Conservation (phyloP, 1,140 invertebrate genomes). For the Orius insidiosus region DNA sequence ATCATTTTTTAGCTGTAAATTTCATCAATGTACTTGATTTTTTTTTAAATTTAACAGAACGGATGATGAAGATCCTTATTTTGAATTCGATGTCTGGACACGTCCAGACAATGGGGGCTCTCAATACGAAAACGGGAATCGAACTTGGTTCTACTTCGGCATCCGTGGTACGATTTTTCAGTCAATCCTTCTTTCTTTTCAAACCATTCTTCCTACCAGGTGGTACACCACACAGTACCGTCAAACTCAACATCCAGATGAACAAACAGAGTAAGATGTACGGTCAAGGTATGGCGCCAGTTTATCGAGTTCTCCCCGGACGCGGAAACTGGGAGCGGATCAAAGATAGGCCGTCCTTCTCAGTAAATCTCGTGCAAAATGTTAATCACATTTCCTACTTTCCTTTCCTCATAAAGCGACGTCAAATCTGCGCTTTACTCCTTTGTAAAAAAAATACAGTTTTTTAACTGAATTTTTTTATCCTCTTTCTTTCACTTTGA, state of each 20-base stretch:
- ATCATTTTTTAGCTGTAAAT: background rate
- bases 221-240: conserved; percentile 32
- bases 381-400: too few relatives aligned
- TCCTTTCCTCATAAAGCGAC: background rate
- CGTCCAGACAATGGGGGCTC: conserved; percentile 74
- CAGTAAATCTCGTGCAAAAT: conserved; percentile 13
- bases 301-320: conserved; percentile 48
- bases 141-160: conserved; percentile 92
- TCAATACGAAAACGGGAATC: conserved; percentile 74
- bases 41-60: conserved; percentile 4
- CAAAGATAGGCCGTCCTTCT: conserved; percentile 44
- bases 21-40: background rate
- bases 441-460: background rate
- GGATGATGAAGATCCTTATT: conserved; percentile 35
- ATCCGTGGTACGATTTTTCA: conserved; percentile 35
- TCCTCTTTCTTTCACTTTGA: conserved; percentile 1
- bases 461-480: conserved; percentile 4
- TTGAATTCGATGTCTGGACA: conserved; percentile 84
- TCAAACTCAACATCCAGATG: conserved; percentile 73
- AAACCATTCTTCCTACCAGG: conserved; percentile 24
- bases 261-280: conserved; percentile 83
- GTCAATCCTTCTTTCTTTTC: background rate
- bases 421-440: background rate
- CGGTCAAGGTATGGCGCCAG: conserved; percentile 76
- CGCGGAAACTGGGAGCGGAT: conserved; percentile 66